Percentiles rank a stretch among this genome's conserved stretches.
phyloP scores from a whole-genome alignment of 2,113 vertebrate genomes.

The Phrynocephalus versicolor region DNA sequence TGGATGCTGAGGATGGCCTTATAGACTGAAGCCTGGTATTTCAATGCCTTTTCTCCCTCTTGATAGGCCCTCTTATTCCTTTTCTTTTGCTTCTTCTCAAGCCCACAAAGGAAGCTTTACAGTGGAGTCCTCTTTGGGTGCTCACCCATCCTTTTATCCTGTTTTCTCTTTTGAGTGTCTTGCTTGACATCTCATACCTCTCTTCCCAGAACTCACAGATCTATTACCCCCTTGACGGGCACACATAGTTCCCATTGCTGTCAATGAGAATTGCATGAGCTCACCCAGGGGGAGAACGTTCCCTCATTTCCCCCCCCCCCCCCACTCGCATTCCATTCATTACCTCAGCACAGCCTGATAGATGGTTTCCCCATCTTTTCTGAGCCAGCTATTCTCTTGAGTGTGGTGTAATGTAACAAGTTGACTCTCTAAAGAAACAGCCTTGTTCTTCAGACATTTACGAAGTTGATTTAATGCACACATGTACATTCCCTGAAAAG shows the following conservation, averaged over 20 bases:
- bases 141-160: constrained; percentile 51
- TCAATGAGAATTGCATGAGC: constrained; percentile 51
- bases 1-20: neutral
- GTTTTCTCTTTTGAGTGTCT: constrained; percentile 25
- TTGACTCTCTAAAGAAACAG: constrained; percentile 55
- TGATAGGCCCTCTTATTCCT: constrained; percentile 59
- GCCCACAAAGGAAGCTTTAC: constrained; percentile 46
- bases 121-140: constrained; percentile 30
- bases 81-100: constrained; percentile 50
- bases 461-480: constrained; percentile 40
- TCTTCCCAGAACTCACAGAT: constrained; percentile 47
- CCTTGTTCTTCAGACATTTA: constrained; percentile 58
- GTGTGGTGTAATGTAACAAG: constrained; percentile 36
- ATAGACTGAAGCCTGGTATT: constrained; percentile 5
- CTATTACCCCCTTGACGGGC: constrained; percentile 51
- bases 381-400: constrained; percentile 53
- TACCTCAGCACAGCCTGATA: constrained; percentile 48
- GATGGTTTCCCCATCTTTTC: constrained; percentile 40
- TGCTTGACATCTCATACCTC: constrained; percentile 55
- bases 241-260: constrained; percentile 57
- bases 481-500: neutral
- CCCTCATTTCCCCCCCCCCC: constrained; percentile 18
- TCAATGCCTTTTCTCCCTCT: constrained; percentile 45
- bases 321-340: neutral
- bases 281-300: constrained; percentile 40